Conservation (phyloP, 37 sponge, comb jelly and placozoan species). For the Oopsacas minuta region DNA sequence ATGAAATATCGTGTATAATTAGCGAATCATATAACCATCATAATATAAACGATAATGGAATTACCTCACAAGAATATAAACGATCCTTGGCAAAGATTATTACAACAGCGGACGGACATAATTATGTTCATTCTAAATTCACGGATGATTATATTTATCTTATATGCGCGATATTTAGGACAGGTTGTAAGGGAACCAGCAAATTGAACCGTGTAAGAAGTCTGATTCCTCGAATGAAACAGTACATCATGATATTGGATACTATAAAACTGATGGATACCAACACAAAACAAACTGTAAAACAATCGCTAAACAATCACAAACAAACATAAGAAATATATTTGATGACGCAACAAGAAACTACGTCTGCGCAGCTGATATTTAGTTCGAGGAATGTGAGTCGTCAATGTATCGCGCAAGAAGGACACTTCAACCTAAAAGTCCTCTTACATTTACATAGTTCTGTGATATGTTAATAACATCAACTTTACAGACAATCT, state of each 20-base stretch:
- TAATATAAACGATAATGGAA: too few species aligned
- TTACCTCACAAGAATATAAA: too few species aligned
- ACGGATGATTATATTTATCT: too few species aligned
- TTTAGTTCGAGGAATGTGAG: background rate
- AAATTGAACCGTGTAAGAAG: too few species aligned
- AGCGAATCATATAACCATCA: too few species aligned
- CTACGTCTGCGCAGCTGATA: background rate
- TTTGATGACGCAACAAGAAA: background rate
- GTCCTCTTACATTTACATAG: background rate
- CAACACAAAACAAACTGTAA: background rate
- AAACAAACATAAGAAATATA: background rate
- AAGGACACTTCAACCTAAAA: background rate
- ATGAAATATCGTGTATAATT: too few species aligned
- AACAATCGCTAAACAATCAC: too few species aligned
- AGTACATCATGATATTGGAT: too few species aligned
- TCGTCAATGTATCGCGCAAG: background rate
- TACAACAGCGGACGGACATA: background rate
- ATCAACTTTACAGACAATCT: too few species aligned
- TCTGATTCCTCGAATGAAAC: too few species aligned
- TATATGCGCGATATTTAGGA: background rate
- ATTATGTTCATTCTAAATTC: background rate
- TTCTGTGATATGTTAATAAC: background rate
- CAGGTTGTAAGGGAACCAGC: too few species aligned
- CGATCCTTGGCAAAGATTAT: too few species aligned
- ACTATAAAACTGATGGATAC: background rate